These are phyloP conservation scores for pig (Sus scrofa) DNA, from an alignment of 2,113 vertebrate species.

Conservation along the genomic window T2T-Sscrofa CM000816.6:5155001-5155500, in stretches of 20 bases:
- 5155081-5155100: not conserved
- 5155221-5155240: not conserved
- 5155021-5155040: not conserved
- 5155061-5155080: not conserved
- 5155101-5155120: not conserved
- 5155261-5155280: too few species aligned
- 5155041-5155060: not conserved
- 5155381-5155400: not conserved
- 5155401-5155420: not conserved
- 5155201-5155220: not conserved
- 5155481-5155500: not conserved
- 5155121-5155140: too few species aligned
- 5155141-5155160: not conserved
- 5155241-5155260: not conserved
- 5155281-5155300: not conserved
- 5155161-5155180: not conserved
- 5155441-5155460: rapidly evolving
- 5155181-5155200: not conserved
- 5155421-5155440: not conserved
- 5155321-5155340: not conserved
- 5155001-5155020: not conserved
- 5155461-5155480: not conserved
- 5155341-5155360: not conserved
- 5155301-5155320: not conserved
- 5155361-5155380: not conserved